A percentile compares a stretch with the other conserved stretches of the same genome.
Evolutionary conservation across 2,888 invertebrate species (phyloP).

Genomic region (Ormyrus labotus): DNA sequence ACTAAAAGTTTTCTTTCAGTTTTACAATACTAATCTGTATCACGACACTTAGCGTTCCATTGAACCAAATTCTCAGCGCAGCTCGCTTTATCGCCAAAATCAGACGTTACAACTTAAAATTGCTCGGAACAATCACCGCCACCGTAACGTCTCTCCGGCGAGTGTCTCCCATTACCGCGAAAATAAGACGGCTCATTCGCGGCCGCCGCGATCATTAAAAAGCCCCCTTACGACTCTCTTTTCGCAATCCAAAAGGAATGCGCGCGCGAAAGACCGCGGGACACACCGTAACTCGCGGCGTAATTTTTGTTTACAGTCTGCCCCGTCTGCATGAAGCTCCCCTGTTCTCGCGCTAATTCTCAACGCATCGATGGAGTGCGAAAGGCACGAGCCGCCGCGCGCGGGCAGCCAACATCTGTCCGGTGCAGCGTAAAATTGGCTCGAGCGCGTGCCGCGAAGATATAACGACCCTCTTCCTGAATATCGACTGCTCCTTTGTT

Average conservation of each 20-base stretch:
- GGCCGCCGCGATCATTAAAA: too few relatives aligned
- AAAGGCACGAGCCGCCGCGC: not conserved
- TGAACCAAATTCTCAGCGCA: too few relatives aligned
- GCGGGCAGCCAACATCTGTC: constrained; percentile 22
- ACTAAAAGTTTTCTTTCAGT: too few relatives aligned
- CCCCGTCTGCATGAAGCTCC: not conserved
- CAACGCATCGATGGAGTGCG: constrained; percentile 42
- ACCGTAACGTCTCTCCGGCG: too few relatives aligned
- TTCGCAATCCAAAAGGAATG: not conserved
- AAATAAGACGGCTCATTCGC: too few relatives aligned
- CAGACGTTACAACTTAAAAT: too few relatives aligned
- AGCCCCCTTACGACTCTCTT: not conserved
- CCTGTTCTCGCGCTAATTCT: constrained; percentile 13
- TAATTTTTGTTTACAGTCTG: constrained; percentile 29
- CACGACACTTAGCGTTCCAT: too few relatives aligned
- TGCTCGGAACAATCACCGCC: too few relatives aligned
- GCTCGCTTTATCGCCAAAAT: too few relatives aligned
- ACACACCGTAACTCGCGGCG: not conserved
- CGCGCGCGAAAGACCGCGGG: not conserved
- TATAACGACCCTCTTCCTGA: too few relatives aligned
- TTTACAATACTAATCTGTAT: too few relatives aligned
- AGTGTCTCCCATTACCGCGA: too few relatives aligned
- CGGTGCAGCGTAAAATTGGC: constrained; percentile 27
- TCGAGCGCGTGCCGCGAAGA: not conserved
- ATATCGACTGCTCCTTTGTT: not conserved